Percentiles rank a stretch among this genome's conserved stretches.
Conservation (phyloP, 2,797 vertebrate genomes). For the Falco peregrinus region DNA sequence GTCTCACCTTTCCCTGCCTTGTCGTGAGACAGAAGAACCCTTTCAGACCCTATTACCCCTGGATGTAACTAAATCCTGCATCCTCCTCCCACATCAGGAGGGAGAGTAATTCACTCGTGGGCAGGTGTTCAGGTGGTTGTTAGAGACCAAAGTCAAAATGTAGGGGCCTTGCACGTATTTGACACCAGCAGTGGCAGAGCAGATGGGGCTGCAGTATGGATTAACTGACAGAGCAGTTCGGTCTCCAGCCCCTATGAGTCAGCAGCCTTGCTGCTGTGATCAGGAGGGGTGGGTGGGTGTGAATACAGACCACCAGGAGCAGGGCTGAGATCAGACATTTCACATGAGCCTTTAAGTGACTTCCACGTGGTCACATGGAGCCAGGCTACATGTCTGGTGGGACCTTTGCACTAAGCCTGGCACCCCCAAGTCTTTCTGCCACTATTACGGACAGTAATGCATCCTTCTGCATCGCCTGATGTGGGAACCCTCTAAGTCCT, state of each 20-base stretch:
- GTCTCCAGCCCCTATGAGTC: neutral
- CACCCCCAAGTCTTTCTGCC: neutral
- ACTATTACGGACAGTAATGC: neutral
- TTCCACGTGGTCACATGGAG: neutral
- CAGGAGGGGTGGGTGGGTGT: accelerated
- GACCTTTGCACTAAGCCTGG: neutral
- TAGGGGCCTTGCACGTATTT: neutral
- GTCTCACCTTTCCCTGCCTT: neutral
- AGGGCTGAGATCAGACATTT: neutral
- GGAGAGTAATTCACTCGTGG: neutral
- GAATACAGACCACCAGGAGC: neutral
- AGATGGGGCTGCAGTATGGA: neutral
- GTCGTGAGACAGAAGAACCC: neutral
- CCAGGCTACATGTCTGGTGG: neutral
- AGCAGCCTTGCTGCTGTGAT: neutral
- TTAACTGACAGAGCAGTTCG: neutral
- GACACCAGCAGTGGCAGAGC: neutral
- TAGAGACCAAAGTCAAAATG: neutral
- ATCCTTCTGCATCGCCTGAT: neutral
- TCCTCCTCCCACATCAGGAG: neutral
- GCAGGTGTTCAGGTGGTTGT: accelerated
- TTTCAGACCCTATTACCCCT: neutral
- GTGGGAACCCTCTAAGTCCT: neutral
- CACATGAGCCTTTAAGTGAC: neutral
- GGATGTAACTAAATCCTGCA: neutral